Evolutionary conservation across 2,797 vertebrate genomes (phyloP).

Genomic region (Carduelis carduelis): DNA sequence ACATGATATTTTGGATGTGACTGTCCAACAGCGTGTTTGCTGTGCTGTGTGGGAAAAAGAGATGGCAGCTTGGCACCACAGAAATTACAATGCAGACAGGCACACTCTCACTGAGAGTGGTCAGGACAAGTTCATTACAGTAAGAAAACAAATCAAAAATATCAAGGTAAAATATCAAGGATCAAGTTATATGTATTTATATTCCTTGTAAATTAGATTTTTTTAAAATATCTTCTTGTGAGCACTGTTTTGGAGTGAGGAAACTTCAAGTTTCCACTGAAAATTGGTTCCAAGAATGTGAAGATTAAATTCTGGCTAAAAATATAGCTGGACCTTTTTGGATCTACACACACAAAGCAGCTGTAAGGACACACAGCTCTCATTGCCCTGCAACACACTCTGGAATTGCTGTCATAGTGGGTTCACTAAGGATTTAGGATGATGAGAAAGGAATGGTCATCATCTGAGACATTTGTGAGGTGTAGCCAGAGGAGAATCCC

Average conservation of each 20-base stretch:
- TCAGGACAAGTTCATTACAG: background rate
- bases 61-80: constrained; percentile 23
- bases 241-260: background rate
- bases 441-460: background rate
- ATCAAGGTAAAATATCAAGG: background rate
- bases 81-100: background rate
- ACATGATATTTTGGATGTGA: constrained; percentile 65
- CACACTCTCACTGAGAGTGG: background rate
- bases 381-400: background rate
- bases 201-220: background rate
- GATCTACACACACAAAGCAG: background rate
- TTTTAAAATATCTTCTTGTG: background rate
- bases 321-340: background rate
- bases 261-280: background rate
- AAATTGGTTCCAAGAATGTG: background rate
- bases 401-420: background rate
- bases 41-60: background rate
- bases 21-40: constrained; percentile 44
- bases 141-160: background rate
- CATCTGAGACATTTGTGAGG: background rate
- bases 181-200: background rate
- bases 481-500: background rate
- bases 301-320: background rate
- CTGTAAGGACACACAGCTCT: background rate
- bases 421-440: background rate